Evolutionary conservation across 2,797 vertebrate species (phyloP).

Genomic region (Pseudochromis fuscus): DNA sequence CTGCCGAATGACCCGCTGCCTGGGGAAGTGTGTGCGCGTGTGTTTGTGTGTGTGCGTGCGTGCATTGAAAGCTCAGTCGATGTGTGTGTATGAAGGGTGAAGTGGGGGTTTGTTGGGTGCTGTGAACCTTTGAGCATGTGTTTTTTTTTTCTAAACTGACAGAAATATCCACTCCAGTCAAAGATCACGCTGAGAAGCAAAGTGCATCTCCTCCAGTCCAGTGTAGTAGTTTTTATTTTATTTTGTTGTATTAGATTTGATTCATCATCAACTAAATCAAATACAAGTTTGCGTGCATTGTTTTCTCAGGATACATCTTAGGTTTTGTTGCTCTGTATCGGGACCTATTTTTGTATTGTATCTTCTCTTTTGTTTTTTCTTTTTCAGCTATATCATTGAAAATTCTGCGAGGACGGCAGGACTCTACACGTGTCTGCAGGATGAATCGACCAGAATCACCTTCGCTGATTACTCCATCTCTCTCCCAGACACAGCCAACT

Average conservation of each 20-base stretch:
- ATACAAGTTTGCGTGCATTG: background rate
- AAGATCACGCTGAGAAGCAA: constrained; percentile 32
- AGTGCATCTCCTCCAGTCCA: constrained; percentile 2
- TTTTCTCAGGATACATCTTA: background rate
- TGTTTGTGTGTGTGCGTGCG: constrained; percentile 38
- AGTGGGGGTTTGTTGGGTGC: constrained; percentile 21
- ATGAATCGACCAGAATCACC: constrained; percentile 86
- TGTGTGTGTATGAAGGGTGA: constrained; percentile 36
- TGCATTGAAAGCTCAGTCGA: constrained; percentile 42
- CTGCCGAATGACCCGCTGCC: constrained; percentile 81
- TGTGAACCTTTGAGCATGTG: constrained; percentile 37
- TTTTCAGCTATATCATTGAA: constrained; percentile 84
- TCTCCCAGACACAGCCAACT: constrained; percentile 82
- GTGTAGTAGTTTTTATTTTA: background rate
- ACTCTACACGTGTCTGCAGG: constrained; percentile 87
- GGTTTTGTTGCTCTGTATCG: no score
- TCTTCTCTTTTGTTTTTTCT: constrained; percentile 34
- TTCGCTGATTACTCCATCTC: constrained; percentile 88
- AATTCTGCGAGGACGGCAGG: constrained; percentile 78
- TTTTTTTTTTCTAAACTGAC: constrained; percentile 45
- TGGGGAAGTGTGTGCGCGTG: constrained; percentile 64
- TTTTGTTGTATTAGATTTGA: background rate
- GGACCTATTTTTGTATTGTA: no score
- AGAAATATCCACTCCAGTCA: constrained; percentile 45
- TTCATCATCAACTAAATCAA: background rate